These are phyloP conservation scores for Ceratina japonica DNA, from an alignment of 1,140 invertebrate species.

Conservation along the genomic window DNA sequence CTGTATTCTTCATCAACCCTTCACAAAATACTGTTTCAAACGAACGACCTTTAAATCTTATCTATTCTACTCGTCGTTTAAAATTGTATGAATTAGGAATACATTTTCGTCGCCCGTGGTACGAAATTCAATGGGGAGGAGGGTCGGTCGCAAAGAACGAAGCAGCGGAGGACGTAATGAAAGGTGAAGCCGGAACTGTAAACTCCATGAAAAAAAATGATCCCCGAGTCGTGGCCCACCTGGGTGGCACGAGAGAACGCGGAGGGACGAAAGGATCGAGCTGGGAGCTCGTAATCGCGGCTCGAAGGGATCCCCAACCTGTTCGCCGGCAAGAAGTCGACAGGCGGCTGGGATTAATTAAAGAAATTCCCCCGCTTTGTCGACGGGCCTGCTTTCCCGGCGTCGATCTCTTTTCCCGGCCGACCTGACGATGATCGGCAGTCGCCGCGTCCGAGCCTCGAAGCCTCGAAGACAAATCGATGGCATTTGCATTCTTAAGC, in stretches of 20 bases:
- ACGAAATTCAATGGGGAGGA: constrained; percentile 17
- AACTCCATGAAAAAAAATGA: constrained; percentile 66
- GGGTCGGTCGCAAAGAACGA: constrained; percentile 51
- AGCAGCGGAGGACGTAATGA: constrained; percentile 55
- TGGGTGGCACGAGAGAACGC: constrained; percentile 56
- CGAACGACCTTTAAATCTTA: too few species aligned
- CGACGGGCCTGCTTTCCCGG: constrained; percentile 19
- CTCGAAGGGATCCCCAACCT: constrained; percentile 35
- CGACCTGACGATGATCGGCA: constrained; percentile 14
- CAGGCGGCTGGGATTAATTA: constrained; percentile 65
- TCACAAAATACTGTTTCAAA: too few species aligned
- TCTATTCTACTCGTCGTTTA: too few species aligned
- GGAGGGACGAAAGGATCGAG: not conserved
- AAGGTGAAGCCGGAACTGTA: constrained; percentile 61
- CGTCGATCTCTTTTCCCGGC: constrained; percentile 17
- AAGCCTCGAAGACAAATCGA: constrained; percentile 59
- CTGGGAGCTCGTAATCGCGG: constrained; percentile 22
- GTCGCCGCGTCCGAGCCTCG: not conserved
- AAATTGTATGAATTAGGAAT: too few species aligned
- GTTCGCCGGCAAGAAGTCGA: constrained; percentile 63
- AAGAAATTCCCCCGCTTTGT: constrained; percentile 54
- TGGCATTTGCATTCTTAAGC: constrained; percentile 64
- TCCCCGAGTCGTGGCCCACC: constrained; percentile 62
- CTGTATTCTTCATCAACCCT: too few species aligned
- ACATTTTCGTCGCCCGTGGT: too few species aligned